A percentile compares a stretch with the other conserved stretches of the same genome.
These are phyloP conservation scores for Cheilosia scutellata DNA, from an alignment of 2,888 invertebrate species.

Conservation along the genomic window DNA sequence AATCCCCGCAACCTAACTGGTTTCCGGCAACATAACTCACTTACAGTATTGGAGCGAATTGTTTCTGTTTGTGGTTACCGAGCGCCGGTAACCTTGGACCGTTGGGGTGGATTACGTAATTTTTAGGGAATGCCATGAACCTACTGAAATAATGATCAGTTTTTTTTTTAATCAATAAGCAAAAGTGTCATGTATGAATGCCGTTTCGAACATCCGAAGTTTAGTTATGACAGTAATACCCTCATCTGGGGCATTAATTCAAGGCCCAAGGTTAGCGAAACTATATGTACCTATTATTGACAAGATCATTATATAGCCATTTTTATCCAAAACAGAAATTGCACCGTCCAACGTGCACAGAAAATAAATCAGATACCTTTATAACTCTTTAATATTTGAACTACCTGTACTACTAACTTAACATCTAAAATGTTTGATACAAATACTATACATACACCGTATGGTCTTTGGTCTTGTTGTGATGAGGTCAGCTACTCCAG, in stretches of 20 bases:
- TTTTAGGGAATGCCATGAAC: constrained; percentile 5
- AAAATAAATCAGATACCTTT: too few relatives aligned
- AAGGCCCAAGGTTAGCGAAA: too few relatives aligned
- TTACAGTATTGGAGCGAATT: constrained; percentile 5
- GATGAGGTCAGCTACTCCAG: constrained; percentile 82
- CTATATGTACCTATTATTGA: too few relatives aligned
- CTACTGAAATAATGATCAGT: constrained; percentile 4
- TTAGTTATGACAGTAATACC: too few relatives aligned
- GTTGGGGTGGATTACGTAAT: constrained; percentile 48
- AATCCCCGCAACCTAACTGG: constrained; percentile 41
- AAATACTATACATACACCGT: constrained; percentile 81
- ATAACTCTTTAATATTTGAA: neutral
- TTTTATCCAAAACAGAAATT: too few relatives aligned
- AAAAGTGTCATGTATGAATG: too few relatives aligned
- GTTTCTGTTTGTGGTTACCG: neutral
- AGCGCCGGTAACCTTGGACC: constrained; percentile 21
- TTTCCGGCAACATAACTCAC: constrained; percentile 63
- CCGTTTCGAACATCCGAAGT: too few relatives aligned
- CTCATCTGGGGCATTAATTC: too few relatives aligned
- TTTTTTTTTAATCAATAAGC: neutral
- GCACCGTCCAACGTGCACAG: too few relatives aligned
- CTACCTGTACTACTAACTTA: neutral
- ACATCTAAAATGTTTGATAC: constrained; percentile 3
- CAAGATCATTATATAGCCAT: too few relatives aligned
- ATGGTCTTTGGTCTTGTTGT: constrained; percentile 83